phyloP scores from a whole-genome alignment of 30 jellyfish, hydroid and myxozoan species.

The Aurelia sp. region DNA sequence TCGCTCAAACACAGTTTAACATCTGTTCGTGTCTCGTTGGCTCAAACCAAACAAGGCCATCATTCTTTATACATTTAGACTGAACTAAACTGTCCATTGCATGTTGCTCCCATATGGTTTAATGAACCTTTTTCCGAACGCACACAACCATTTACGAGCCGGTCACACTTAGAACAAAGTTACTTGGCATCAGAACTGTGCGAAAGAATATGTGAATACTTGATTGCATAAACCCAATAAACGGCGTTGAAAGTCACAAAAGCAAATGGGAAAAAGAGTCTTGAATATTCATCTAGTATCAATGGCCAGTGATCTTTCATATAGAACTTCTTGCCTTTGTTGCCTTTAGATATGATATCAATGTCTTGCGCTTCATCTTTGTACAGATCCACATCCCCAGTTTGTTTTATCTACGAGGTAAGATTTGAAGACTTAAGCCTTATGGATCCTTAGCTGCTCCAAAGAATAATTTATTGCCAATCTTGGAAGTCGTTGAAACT shows the following conservation, averaged over 20 bases:
- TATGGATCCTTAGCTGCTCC: too few species aligned
- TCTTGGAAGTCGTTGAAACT: too few species aligned
- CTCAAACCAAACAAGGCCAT: too few species aligned
- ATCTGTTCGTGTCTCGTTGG: too few species aligned
- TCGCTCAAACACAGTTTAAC: too few species aligned
- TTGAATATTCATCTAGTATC: constrained; percentile 73
- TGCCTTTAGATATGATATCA: constrained; percentile 36
- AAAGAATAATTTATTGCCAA: too few species aligned
- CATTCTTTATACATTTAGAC: too few species aligned
- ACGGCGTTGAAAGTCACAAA: constrained; percentile 63
- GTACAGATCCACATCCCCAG: constrained; percentile 52
- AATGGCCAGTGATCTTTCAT: constrained; percentile 87
- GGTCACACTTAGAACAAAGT: not conserved
- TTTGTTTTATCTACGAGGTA: constrained; percentile 26
- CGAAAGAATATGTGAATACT: constrained; percentile 26
- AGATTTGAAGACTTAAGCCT: too few species aligned
- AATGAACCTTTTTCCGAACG: too few species aligned
- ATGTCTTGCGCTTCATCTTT: constrained; percentile 31
- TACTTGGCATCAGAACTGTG: constrained; percentile 21
- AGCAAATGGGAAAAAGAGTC: constrained; percentile 73
- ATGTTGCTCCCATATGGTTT: too few species aligned
- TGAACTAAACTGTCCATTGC: too few species aligned
- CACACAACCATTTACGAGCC: too few species aligned
- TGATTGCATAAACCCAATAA: constrained; percentile 71
- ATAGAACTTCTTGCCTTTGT: constrained; percentile 61